Conservation (phyloP, 1,140 invertebrate species). For the Ceratina japonica region DNA sequence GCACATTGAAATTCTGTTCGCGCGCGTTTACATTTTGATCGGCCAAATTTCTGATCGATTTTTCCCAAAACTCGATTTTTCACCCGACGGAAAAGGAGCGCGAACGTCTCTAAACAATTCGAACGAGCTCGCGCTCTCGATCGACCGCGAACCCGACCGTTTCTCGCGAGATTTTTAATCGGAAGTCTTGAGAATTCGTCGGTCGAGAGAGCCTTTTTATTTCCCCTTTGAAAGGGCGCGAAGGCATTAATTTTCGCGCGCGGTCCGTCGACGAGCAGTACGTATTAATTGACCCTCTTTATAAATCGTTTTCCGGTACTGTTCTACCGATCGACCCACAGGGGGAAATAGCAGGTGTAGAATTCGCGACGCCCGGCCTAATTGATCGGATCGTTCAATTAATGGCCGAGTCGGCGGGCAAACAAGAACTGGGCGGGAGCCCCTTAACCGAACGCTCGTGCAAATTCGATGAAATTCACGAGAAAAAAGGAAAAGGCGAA, state of each 20-base stretch:
- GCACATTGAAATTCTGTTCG: background rate
- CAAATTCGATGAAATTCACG: slow-evolving; percentile 13
- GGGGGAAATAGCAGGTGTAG: slow-evolving; percentile 34
- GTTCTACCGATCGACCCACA: slow-evolving; percentile 23
- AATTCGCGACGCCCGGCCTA: slow-evolving; percentile 32
- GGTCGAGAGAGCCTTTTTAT: slow-evolving; percentile 15
- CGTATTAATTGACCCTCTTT: slow-evolving; percentile 36
- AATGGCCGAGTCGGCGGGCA: slow-evolving; percentile 35
- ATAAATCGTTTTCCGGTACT: background rate
- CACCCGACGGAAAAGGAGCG: no score
- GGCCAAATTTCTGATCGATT: background rate
- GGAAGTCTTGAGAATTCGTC: slow-evolving; percentile 7
- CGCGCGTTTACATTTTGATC: background rate
- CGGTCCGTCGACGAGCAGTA: slow-evolving; percentile 19
- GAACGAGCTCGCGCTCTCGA: no score
- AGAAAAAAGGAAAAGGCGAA: slow-evolving; percentile 7
- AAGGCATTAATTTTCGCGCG: slow-evolving; percentile 33
- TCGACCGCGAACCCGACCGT: slow-evolving; percentile 15
- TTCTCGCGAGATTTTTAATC: slow-evolving; percentile 16
- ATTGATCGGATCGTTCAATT: slow-evolving; percentile 58
- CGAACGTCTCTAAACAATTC: background rate
- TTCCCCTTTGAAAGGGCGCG: slow-evolving; percentile 11
- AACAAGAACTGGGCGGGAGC: slow-evolving; percentile 29
- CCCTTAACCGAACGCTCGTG: slow-evolving; percentile 12
- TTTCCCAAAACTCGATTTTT: background rate